These are phyloP conservation scores for Alloplasta piceator DNA, from an alignment of 2,888 invertebrate genomes.

Conservation along the genomic window DNA sequence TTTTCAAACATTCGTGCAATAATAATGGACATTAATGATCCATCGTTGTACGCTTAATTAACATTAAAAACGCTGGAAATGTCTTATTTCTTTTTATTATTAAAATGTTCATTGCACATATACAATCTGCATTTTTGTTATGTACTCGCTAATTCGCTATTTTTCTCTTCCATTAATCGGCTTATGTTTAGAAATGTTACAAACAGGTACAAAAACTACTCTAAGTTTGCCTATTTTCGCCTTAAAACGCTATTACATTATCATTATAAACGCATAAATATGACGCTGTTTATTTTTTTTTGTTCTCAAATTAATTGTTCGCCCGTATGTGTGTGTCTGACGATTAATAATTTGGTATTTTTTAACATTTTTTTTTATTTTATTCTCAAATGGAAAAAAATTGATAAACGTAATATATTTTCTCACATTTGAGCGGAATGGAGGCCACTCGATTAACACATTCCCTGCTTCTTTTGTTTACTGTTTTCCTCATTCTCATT, in stretches of 20 bases:
- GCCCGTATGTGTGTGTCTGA: conserved; percentile 44
- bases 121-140: conserved; percentile 75
- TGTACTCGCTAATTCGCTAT: conserved; percentile 70
- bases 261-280: conserved; percentile 63
- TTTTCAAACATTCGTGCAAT: no score
- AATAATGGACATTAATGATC: neutral
- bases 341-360: conserved; percentile 49
- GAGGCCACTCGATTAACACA: neutral
- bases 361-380: conserved; percentile 2
- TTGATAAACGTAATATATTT: conserved; percentile 39
- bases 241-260: conserved; percentile 64
- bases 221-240: conserved; percentile 72
- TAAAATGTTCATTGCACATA: conserved; percentile 79
- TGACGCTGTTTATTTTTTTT: conserved; percentile 33
- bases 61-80: neutral
- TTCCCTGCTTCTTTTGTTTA: neutral
- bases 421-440: conserved; percentile 10
- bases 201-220: conserved; percentile 82
- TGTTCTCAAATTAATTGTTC: conserved; percentile 52
- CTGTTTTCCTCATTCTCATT: conserved; percentile 17
- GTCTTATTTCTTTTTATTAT: conserved; percentile 74
- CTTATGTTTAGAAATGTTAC: conserved; percentile 79
- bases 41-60: no score
- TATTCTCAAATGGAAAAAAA: conserved; percentile 32
- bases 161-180: conserved; percentile 66